Base-by-base conservation (phyloP, 2,888 invertebrate species). In the Cremastinae sp. region DNA sequence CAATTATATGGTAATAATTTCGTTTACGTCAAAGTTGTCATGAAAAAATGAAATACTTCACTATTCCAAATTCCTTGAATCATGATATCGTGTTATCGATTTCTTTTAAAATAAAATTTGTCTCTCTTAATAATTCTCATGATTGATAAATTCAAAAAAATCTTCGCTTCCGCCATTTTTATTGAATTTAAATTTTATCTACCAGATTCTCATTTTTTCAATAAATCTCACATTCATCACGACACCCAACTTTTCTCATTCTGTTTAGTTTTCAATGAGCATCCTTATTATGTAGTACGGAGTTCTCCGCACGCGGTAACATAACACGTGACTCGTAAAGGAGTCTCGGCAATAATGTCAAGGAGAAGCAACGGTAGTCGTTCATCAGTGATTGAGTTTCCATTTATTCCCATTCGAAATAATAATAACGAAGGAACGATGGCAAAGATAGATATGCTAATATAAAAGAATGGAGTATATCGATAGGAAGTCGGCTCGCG, bases 291-390 rank as follows among this genome's bases (percentile, higher is more conserved):
- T 14, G 47, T 18, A 41, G n/a, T 61, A 65, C 56, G 28, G 70
- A 18, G n/a, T 7, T 16, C 20, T 45, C 12, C 39, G 7, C 8
- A 41, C 14, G 18, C 55, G 8, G 41, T 43, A 41, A 55, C 43
- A 41, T 14, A 51, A 37, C 22, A 12, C 20, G 49, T 16, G 45
- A 16, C 45, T 47, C 49, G 35, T 1, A 59, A n/a, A 65, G 9
- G 16, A 66, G 39, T 39, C 61, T 45, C 49, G 59, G 56, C 58
- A 75, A 82, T 83, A 80, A 82, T 78, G 79, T 78, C 81, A 80
- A 83, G 81, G 78, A 82, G 78, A 80, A 74, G 61, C 53, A 79
- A 82, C 82, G 79, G 78, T 71, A 70, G 69, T 37, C 61, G 69
- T 61, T 20, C 47, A 45, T 12, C 12, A 28, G 20, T 56, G 65